Evolutionary conservation across 2,113 vertebrate genomes (phyloP).

Genomic region (Phyllostomus discolor): DNA sequence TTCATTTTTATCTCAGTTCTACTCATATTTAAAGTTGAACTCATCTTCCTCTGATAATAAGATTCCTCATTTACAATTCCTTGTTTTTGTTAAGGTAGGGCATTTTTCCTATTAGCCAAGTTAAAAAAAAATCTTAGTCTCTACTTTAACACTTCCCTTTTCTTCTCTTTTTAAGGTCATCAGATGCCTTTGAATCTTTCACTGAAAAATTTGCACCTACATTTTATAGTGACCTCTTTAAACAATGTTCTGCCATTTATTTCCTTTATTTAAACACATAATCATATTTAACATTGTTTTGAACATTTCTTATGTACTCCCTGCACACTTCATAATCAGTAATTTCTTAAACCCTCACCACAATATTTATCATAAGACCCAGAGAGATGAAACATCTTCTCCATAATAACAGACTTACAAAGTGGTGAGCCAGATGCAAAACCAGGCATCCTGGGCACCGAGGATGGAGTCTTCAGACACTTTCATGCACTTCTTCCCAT

Average conservation of each 20-base stretch:
- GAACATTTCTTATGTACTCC: neutral
- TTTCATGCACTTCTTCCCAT: neutral
- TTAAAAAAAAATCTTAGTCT: neutral
- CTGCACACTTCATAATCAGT: neutral
- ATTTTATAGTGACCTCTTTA: neutral
- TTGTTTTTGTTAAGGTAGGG: neutral
- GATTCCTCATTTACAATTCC: neutral
- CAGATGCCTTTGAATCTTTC: neutral
- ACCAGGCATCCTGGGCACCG: neutral
- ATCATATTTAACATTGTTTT: neutral
- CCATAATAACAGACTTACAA: neutral
- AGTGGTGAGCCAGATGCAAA: neutral
- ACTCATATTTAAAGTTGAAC: neutral
- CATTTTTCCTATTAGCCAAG: neutral
- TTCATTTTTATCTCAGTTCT: neutral
- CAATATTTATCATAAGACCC: neutral
- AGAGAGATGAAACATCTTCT: neutral
- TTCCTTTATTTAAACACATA: neutral
- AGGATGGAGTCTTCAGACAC: neutral
- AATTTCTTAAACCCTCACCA: neutral
- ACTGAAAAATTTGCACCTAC: neutral
- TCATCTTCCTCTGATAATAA: neutral
- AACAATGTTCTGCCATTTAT: neutral
- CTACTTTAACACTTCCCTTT: neutral
- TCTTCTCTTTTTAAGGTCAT: neutral